Conservation (phyloP, 2,888 invertebrate genomes). For the Lochmaea capreae region DNA sequence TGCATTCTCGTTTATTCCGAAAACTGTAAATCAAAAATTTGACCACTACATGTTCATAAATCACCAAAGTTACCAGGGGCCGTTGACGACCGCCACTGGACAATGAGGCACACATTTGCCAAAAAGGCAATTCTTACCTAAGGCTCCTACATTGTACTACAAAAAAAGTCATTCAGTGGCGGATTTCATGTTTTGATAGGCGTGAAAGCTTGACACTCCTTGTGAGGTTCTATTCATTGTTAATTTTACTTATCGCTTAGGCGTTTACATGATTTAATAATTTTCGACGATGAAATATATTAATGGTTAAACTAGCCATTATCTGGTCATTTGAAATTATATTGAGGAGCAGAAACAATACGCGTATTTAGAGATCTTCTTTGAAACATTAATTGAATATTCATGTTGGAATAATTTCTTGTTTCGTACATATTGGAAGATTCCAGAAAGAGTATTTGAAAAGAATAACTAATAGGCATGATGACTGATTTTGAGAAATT, state of each 20-base stretch:
- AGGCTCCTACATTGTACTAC: conserved; percentile 43
- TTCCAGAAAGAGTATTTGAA: too few species aligned
- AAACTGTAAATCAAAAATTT: conserved; percentile 57
- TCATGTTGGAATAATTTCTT: too few species aligned
- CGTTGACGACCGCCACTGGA: conserved; percentile 64
- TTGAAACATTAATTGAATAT: too few species aligned
- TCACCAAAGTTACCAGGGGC: conserved; percentile 49
- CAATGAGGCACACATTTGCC: conserved; percentile 59
- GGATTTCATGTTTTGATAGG: conserved; percentile 55
- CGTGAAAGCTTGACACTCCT: conserved; percentile 56
- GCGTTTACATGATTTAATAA: neutral
- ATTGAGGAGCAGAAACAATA: too few species aligned
- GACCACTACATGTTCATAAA: conserved; percentile 55
- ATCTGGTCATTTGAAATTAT: neutral
- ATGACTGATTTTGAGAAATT: too few species aligned
- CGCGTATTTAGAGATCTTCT: too few species aligned
- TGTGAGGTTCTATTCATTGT: conserved; percentile 38
- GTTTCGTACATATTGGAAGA: too few species aligned
- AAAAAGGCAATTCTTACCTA: conserved; percentile 43
- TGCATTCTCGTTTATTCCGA: conserved; percentile 19
- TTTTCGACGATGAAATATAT: neutral
- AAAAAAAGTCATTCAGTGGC: conserved; percentile 42
- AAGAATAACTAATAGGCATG: too few species aligned
- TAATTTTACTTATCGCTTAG: conserved; percentile 30
- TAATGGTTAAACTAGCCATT: neutral